These are phyloP conservation scores for Merodon equestris DNA, from an alignment of 2,888 invertebrate genomes.

Conservation along the genomic window DNA sequence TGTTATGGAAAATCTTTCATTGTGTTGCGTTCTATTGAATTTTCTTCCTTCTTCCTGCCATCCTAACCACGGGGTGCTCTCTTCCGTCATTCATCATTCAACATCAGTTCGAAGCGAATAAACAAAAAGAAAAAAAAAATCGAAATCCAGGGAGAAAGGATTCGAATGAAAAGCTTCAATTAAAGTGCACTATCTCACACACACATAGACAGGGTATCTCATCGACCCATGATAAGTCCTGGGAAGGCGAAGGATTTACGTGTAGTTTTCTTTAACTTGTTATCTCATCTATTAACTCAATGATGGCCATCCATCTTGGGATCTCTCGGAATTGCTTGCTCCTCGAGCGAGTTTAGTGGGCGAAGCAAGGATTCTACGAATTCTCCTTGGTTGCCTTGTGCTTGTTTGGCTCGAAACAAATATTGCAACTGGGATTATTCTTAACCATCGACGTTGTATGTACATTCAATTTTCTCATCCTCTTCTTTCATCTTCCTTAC, in stretches of 20 bases:
- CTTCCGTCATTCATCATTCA: slow-evolving; percentile 41
- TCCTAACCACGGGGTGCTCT: slow-evolving; percentile 37
- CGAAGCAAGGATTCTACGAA: slow-evolving; percentile 10
- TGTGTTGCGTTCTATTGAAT: slow-evolving; percentile 49
- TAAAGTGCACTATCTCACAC: slow-evolving; percentile 40
- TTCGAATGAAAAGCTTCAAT: slow-evolving; percentile 51
- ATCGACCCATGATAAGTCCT: slow-evolving; percentile 5
- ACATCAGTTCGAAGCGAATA: not conserved
- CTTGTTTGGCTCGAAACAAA: too few relatives aligned
- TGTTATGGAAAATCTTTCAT: slow-evolving; percentile 57
- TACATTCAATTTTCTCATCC: slow-evolving; percentile 42
- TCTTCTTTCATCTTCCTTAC: too few relatives aligned
- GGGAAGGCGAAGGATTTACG: slow-evolving; percentile 27
- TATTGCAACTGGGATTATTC: slow-evolving; percentile 25
- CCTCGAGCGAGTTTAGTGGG: too few relatives aligned
- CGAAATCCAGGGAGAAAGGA: too few relatives aligned
- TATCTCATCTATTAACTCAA: slow-evolving; percentile 58
- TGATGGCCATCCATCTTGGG: slow-evolving; percentile 59
- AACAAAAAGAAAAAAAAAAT: slow-evolving; percentile 11
- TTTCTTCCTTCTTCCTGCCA: slow-evolving; percentile 1
- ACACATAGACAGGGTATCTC: not conserved
- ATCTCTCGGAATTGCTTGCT: slow-evolving; percentile 11
- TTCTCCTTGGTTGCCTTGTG: not conserved
- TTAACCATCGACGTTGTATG: slow-evolving; percentile 22
- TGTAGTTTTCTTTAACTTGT: slow-evolving; percentile 31